Base-by-base conservation (phyloP, 2,797 vertebrate genomes). In the Discoglossus pictus region DNA sequence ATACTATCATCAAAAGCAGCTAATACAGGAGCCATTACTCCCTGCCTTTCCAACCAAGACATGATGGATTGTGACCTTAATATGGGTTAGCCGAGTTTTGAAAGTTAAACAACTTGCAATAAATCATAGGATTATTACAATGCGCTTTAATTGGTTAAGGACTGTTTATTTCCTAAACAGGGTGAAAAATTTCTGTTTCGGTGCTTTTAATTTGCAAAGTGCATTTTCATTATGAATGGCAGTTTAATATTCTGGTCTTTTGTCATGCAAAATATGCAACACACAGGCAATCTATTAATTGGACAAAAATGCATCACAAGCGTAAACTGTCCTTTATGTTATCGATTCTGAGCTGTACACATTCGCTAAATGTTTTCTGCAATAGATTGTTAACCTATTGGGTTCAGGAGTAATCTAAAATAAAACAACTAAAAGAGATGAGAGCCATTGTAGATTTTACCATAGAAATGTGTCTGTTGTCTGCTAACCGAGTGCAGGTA, bases 11-110 rank as follows among this genome's bases (percentile, higher is more conserved):
- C 95, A 97, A 98, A 98, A 93, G 94, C 93, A 93, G 92, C 94
- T 95, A 97, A 97, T 98, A 97, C 93, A 96, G 93, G 92, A 94
- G 91, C 92, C 92, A 96, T 97, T 98, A 96, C 95, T 94, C 91
- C 89, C 82, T 91, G 88, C 91, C 92, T 94, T 92, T 93, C 92
- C 91, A 92, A 93, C 91, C 90, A 91, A 92, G 93, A 94, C 93
- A 94, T 98, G 97, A 99, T 98, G 95, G 94, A 99, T 98, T 97
- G 94, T 98, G 95, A 98, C 96, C 96, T 98, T 99, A 99, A 96
- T 97, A 91, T 92, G 93, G 96, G 93, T 97, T 96, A 97, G 92
- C 92, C 85, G 82, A 97, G 92, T 99, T 99, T 96, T 97, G 95
- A 97, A 98, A 99, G 95, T 99, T 97, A 98, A 98, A 98, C 95